phyloP scores from a whole-genome alignment of 1,140 invertebrate species.

The Drosophila santomea region DNA sequence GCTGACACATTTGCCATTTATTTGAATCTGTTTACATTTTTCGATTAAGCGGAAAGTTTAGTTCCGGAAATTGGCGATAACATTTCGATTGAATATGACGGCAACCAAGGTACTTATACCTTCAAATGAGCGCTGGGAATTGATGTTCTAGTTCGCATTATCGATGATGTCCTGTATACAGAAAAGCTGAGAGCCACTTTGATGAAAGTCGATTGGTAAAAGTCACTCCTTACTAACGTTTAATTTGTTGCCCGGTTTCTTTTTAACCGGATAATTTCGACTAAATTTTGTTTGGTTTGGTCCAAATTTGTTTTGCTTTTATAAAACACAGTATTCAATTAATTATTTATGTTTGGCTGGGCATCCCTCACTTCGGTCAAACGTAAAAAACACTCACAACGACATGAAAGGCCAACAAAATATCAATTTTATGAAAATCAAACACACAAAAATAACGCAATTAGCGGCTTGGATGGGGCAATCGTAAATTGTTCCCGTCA shows the following conservation, averaged over 20 bases:
- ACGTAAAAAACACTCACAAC: slow-evolving; percentile 33
- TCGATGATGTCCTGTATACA: no score
- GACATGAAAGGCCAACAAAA: slow-evolving; percentile 42
- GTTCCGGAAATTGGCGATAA: not conserved
- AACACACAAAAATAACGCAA: slow-evolving; percentile 74
- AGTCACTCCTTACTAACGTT: no score
- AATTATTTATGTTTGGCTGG: slow-evolving; percentile 30
- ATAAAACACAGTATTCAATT: slow-evolving; percentile 25
- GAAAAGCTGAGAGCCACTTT: no score
- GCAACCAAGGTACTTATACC: not conserved
- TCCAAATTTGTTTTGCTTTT: slow-evolving; percentile 5
- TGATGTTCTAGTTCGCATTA: no score
- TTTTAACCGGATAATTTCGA: slow-evolving; percentile 14
- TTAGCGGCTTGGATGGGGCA: slow-evolving; percentile 60
- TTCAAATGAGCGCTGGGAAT: no score
- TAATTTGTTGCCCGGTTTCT: not conserved
- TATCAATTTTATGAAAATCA: slow-evolving; percentile 71
- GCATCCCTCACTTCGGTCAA: slow-evolving; percentile 1
- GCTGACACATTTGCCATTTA: slow-evolving; percentile 15
- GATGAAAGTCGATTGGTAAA: no score
- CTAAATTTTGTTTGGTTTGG: slow-evolving; percentile 26
- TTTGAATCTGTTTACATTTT: slow-evolving; percentile 13
- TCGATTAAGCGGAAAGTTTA: slow-evolving; percentile 24
- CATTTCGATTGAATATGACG: not conserved
- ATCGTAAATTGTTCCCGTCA: slow-evolving; percentile 64